Conservation (phyloP, 2,797 vertebrate genomes). For the Graptemys geographica region DNA sequence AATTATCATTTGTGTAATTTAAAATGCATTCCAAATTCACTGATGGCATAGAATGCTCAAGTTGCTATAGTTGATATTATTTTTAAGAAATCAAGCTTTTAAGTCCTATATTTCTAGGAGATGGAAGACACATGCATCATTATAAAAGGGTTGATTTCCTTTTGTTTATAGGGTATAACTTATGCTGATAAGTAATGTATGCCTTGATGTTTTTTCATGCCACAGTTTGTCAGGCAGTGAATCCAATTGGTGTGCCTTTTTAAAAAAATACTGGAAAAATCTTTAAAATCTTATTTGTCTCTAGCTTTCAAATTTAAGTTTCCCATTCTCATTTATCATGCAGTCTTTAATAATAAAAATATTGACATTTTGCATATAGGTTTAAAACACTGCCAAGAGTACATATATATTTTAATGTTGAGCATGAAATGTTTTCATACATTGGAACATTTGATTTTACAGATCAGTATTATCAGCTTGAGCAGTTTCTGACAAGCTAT, state of each 20-base stretch:
- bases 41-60: rapidly evolving
- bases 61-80: background rate
- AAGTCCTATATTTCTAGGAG: background rate
- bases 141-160: background rate
- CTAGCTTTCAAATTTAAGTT: slow-evolving; percentile 53
- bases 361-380: slow-evolving; percentile 50
- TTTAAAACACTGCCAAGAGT: slow-evolving; percentile 8
- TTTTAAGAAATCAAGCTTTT: background rate
- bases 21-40: rapidly evolving
- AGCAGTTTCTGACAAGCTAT: slow-evolving; percentile 69
- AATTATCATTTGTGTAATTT: rapidly evolving
- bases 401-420: slow-evolving; percentile 48
- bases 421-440: slow-evolving; percentile 24
- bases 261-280: background rate
- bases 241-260: slow-evolving; percentile 34
- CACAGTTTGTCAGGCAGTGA: slow-evolving; percentile 52
- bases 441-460: slow-evolving; percentile 57
- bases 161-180: slow-evolving; percentile 31
- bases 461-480: slow-evolving; percentile 49
- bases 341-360: slow-evolving; percentile 51
- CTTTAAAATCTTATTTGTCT: slow-evolving; percentile 52
- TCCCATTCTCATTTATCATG: slow-evolving; percentile 31
- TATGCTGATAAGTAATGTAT: slow-evolving; percentile 9
- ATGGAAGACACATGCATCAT: background rate
- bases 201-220: slow-evolving; percentile 34